Percentiles rank a stretch among this genome's conserved stretches.
Evolutionary conservation across 2,113 vertebrate genomes (phyloP).

Genomic region (Saiga tatarica): DNA sequence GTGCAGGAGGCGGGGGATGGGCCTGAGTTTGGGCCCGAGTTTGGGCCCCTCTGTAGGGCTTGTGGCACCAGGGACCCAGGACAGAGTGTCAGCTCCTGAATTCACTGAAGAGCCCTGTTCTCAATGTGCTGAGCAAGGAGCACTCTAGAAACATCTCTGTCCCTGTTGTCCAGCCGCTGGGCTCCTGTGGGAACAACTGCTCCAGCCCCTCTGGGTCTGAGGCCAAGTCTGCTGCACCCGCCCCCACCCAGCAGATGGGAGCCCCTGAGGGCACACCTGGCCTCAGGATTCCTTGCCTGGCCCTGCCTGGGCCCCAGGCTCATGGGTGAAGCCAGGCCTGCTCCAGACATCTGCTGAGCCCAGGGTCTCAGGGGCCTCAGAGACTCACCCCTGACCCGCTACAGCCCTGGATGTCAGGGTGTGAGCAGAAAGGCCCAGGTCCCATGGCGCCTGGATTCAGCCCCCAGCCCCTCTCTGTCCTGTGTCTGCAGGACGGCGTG

Average conservation of each 20-base stretch:
- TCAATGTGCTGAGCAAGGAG: fast-evolving
- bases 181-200: background rate
- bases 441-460: too few relatives aligned
- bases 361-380: background rate
- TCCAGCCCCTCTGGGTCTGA: background rate
- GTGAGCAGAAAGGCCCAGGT: background rate
- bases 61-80: background rate
- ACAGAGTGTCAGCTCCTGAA: background rate
- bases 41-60: background rate
- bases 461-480: too few relatives aligned
- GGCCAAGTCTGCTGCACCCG: background rate
- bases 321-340: background rate
- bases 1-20: background rate
- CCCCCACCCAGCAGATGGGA: background rate
- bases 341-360: background rate
- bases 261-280: background rate
- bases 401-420: background rate
- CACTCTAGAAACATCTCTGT: background rate
- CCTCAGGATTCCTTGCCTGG: background rate
- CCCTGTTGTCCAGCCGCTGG: fast-evolving
- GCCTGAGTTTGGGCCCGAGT: background rate
- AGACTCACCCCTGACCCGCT: background rate
- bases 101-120: background rate
- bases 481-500: too few relatives aligned
- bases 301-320: background rate